These are phyloP conservation scores for Nasua narica DNA, from an alignment of 2,797 vertebrate genomes.

Conservation along the genomic window DNA sequence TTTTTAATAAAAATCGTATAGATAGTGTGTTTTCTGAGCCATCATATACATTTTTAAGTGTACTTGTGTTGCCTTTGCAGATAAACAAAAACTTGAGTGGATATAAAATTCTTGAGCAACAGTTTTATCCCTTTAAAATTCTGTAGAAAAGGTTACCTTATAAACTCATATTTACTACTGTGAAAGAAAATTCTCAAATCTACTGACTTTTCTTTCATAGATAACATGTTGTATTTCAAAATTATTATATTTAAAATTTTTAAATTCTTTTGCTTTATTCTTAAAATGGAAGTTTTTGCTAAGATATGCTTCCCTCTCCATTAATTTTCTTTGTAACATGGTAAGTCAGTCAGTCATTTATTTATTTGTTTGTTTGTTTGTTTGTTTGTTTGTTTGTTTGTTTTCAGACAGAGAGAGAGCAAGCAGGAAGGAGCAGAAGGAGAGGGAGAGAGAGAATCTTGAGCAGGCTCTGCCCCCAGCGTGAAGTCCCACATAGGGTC, in stretches of 20 bases:
- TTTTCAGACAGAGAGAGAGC: background rate
- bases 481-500: background rate
- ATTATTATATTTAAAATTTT: background rate
- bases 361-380: background rate
- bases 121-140: background rate
- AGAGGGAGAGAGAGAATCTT: background rate
- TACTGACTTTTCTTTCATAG: background rate
- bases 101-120: background rate
- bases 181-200: background rate
- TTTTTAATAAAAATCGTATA: background rate
- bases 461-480: background rate
- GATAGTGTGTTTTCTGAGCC: background rate
- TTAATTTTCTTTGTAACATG: background rate
- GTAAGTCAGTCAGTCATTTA: background rate
- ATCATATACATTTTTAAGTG: background rate
- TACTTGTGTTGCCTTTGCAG: background rate
- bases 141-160: background rate
- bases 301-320: background rate
- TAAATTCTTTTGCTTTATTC: background rate
- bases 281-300: background rate
- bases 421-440: background rate
- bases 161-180: background rate
- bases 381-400: background rate
- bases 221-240: background rate
- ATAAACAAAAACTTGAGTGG: background rate